Evolutionary conservation across 2,113 vertebrate species (phyloP).

Genomic region (Diphyllodes magnificus): DNA sequence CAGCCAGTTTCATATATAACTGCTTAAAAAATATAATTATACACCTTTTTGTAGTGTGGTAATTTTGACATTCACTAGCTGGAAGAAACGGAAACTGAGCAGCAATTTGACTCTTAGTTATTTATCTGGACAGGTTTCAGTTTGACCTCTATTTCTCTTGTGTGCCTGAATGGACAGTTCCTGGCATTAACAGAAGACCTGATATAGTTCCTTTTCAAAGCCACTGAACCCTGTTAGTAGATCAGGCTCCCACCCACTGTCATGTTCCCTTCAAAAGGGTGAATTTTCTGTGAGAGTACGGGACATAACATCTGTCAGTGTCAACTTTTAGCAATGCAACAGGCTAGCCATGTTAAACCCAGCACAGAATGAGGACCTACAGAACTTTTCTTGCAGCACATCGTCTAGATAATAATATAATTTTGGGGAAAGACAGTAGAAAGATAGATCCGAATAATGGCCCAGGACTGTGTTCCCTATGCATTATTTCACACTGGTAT

Average conservation of each 20-base stretch:
- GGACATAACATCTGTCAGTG: neutral
- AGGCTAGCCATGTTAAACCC: neutral
- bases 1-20: neutral
- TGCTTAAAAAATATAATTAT: conserved; percentile 6
- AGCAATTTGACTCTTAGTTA: conserved; percentile 23
- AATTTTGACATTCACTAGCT: conserved; percentile 27
- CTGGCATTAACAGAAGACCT: neutral
- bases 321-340: neutral
- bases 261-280: neutral
- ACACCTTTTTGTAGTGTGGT: conserved; percentile 21
- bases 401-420: neutral
- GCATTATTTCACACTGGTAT: neutral
- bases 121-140: neutral
- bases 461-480: neutral
- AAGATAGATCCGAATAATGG: neutral
- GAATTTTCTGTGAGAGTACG: neutral
- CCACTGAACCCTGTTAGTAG: neutral
- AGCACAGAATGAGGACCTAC: neutral
- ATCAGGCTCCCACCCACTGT: neutral
- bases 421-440: neutral
- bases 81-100: neutral
- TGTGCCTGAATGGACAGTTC: neutral
- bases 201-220: neutral
- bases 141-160: neutral
- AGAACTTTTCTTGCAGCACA: neutral